Base-by-base conservation (phyloP, 2,888 invertebrate genomes). In the Ectobius pallidus region DNA sequence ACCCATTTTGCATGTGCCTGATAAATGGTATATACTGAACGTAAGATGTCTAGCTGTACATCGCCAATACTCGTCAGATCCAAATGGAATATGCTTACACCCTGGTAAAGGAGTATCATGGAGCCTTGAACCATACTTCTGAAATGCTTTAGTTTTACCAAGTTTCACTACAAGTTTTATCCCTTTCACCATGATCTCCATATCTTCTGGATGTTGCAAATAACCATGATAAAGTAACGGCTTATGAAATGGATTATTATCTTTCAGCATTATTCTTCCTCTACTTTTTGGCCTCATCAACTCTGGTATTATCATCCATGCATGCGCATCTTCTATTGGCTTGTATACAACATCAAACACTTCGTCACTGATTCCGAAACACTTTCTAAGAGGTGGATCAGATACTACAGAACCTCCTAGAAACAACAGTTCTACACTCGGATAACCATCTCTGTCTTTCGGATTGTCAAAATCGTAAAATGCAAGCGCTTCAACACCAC, bases 401-500 rank as follows among this genome's bases (percentile, higher is more conserved):
- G 39, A 14, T 6, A 18, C 4, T 52, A 49, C 0, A 3, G 27
- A 20, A 39, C 11, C 20, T 62, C 20, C 18, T n/a, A 62, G 7
- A 16, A 62, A 62, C 18, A 62, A 0, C 14, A 62, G 14, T 22
- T 69, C 49, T 52, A 69, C 14, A 49, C 27, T 52, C 11, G 62
- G 62, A 39, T 62, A n/a, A 22, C 62, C 62, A 20, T 61, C 32
- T n/a, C 14, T 9, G 34, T 80, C 79, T 6, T 78, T 80, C 0
- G 89, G 86, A 72, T 86, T 86, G 67, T 88, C 87, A 0, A 93
- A 92, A 74, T 91, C 88, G 0, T 92, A 79, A 80, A 94, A 94
- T 0, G 91, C 94, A 16, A 93, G 81, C 0, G 89, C 93, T 77
- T 92, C 90, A 0, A 93, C 92, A 0, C 93, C 93, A 0, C 93